Percentiles rank a stretch among this genome's conserved stretches.
phyloP scores from a whole-genome alignment of 2,888 invertebrate genomes.

The Tachystola acroxantha region DNA sequence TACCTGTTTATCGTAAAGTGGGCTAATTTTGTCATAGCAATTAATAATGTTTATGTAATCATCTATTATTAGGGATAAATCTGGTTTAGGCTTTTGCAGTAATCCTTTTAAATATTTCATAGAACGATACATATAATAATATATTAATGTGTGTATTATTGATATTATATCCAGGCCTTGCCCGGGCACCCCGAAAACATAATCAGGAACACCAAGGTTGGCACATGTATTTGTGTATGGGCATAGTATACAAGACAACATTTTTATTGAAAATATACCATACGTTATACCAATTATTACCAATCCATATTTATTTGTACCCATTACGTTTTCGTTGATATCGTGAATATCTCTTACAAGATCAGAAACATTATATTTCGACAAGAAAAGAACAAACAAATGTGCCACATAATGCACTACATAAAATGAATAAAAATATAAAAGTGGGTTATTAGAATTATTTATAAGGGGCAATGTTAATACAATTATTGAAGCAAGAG shows the following conservation, averaged over 20 bases:
- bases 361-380: not conserved
- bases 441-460: not conserved
- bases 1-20: constrained; percentile 12
- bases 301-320: not conserved
- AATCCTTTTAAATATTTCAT: constrained; percentile 1
- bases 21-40: constrained; percentile 11
- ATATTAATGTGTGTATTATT: constrained; percentile 6
- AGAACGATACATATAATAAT: constrained; percentile 5
- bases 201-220: not conserved
- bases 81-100: not conserved
- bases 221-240: not conserved
- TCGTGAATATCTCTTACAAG: not conserved
- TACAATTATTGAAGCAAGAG: not conserved
- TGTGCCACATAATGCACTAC: not conserved
- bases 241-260: not conserved
- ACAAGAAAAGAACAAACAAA: not conserved
- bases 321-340: not conserved
- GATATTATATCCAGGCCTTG: not conserved
- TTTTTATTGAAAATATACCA: not conserved
- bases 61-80: not conserved
- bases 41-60: constrained; percentile 7
- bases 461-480: not conserved
- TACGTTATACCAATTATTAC: not conserved
- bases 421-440: not conserved
- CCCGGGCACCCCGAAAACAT: not conserved